A percentile compares a stretch with the other conserved stretches of the same genome.
Evolutionary conservation across 1,140 invertebrate species (phyloP).

Genomic region (Batillaria attramentaria): DNA sequence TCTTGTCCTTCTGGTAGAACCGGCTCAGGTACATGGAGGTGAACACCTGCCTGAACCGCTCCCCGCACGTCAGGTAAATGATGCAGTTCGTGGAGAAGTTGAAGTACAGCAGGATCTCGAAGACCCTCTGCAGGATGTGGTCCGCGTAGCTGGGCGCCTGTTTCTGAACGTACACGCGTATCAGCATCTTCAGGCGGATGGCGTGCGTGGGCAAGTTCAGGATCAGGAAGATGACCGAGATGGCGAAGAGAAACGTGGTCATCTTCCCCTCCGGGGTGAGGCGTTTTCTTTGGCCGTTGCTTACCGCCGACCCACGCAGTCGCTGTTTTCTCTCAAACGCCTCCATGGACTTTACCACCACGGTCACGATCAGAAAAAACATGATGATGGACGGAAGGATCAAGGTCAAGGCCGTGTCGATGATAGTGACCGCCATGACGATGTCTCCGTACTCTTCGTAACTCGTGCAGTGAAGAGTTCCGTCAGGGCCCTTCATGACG

Average conservation of each 20-base stretch:
- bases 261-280: conserved; percentile 36
- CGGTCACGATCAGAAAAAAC: conserved; percentile 28
- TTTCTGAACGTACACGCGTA: conserved; percentile 21
- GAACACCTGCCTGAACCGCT: conserved; percentile 36
- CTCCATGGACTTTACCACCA: conserved; percentile 27
- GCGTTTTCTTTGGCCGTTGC: conserved; percentile 10
- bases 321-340: conserved; percentile 38
- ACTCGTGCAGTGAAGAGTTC: conserved; percentile 17
- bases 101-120: conserved; percentile 41
- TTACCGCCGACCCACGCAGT: conserved; percentile 7
- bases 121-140: conserved; percentile 36
- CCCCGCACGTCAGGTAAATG: conserved; percentile 36
- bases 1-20: neutral
- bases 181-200: conserved; percentile 42
- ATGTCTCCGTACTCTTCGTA: conserved; percentile 12
- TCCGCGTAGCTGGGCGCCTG: conserved; percentile 19
- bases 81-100: conserved; percentile 42
- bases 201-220: conserved; percentile 41
- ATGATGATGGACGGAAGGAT: conserved; percentile 37
- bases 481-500: neutral
- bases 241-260: conserved; percentile 37
- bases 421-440: conserved; percentile 34
- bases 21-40: conserved; percentile 15
- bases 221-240: conserved; percentile 42
- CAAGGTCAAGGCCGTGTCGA: conserved; percentile 42